Evolutionary conservation across 92 coral and sea anemone genomes (phyloP), one percentile per base, ranked within the genome.

Genomic region (Nematostella vectensis): DNA sequence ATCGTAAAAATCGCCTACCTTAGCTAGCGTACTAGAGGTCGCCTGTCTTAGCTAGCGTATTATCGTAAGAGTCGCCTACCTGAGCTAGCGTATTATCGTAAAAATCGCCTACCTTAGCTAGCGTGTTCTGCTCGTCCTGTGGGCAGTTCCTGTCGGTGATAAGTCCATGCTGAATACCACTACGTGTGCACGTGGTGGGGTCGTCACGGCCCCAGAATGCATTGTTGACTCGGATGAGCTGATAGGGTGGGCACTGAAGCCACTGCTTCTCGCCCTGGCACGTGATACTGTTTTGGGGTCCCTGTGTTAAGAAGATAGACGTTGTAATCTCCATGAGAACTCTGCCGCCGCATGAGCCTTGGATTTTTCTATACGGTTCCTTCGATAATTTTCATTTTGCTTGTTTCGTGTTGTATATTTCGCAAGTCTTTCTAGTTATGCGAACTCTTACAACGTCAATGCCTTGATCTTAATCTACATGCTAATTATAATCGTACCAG

Each of bases 121-220:
- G 51, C 18, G 51, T 45, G 54, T 85, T 85, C 29, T 87, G 83
- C 21, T 85, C 95, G 54, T 85, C 95, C 52, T 85, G 95, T 29
- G 95, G 95, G 37, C 95, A 85, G 87, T 72, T 75, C 21, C 57
- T 55, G 1, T 51, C 39, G 38, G 95, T 85, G 71, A 71, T 75
- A 20, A 82, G 79, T 1, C 95, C 88, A 57, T 76, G 95, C n/a
- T 82, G 83, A 10, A 85, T 72, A 56, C 83, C 82, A 37, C 75
- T 82, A 3, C 82, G 68, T 1, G 83, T 80, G 21, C 95, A 85
- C 0, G 83, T 85, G 8, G 58, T 72, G 20, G 64, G 57, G 62
- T 85, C 95, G 60, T 85, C 95, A 15, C 95, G 88, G 3, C 95
- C 95, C 95, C 95, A 85, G 84, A 61, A 85, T 6, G 95, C 88